Percentiles rank a stretch among this genome's conserved stretches.
phyloP scores from a whole-genome alignment of 2,113 vertebrate genomes.

The Sprattus sprattus region DNA sequence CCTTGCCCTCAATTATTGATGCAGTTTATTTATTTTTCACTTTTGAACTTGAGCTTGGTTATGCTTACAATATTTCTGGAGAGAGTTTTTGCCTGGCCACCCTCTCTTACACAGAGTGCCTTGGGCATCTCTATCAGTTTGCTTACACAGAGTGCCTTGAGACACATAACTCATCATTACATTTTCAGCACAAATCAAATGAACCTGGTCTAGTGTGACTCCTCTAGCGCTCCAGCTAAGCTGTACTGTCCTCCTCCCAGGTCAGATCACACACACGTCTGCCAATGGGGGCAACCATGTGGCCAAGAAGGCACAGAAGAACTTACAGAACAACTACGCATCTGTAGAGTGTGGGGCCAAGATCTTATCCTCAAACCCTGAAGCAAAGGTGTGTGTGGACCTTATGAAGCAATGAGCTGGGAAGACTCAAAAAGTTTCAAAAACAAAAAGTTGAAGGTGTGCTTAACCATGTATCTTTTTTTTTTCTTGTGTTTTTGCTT shows the following conservation, averaged over 20 bases:
- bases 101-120: neutral
- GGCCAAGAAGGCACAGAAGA: slow-evolving; percentile 92
- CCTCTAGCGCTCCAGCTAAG: neutral
- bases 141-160: neutral
- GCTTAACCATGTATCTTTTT: neutral
- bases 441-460: neutral
- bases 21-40: neutral
- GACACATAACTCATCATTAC: neutral
- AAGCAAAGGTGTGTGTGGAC: slow-evolving; percentile 87
- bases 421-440: too few species aligned
- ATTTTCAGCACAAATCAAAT: neutral
- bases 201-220: neutral
- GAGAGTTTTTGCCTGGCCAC: neutral
- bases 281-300: slow-evolving; percentile 75
- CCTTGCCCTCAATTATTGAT: neutral
- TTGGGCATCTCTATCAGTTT: neutral
- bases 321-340: slow-evolving; percentile 92
- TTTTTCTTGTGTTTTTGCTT: neutral
- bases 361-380: slow-evolving; percentile 90
- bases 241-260: slow-evolving; percentile 56
- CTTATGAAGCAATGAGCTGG: neutral
- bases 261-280: slow-evolving; percentile 84
- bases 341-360: slow-evolving; percentile 99
- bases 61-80: neutral
- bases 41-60: neutral